Evolutionary conservation across 2,888 invertebrate species (phyloP), one percentile per base, ranked within the genome.

Genomic region (Nemapogon koenigi): DNA sequence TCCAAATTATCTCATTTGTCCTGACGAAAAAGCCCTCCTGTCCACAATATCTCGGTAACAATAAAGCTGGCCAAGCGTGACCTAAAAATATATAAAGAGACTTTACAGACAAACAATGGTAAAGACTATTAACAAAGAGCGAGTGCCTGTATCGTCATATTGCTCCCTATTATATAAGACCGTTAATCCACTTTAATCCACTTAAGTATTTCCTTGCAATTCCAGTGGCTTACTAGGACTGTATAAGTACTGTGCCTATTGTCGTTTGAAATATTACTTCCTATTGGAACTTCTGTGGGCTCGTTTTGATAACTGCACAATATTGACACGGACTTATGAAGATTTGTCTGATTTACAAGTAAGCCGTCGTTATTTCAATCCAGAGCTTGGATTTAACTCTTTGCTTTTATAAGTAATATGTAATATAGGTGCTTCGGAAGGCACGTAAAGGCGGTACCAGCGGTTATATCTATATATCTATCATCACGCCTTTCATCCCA

Each of bases 111-210:
- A 58, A 62, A 67, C 62, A 66, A 65, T 57, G 46, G 52, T 50
- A 44, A 50, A 48, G 35, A 49, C 31, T 53, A 56, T 55, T 57
- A 58, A 59, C 55, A 60, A 61, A 55, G 55, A 51, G 45, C 53
- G 49, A 55, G 48, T 61, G 56, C 52, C 56, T 45, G 48, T 51
- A 60, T 56, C 58, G 53, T 41, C 47, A 64, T 59, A 53, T 30
- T 14, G 37, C 37, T 49, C 57, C 60, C 55, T 59, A 71, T n/a
- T n/a, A n/a, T 71, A 69, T 71, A 47, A 58, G 53, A 54, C 66
- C 53, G 71, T 71, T 73, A 70, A 70, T 71, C 65, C 68, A 69
- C 63, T 71, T 68, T 73, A 70, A 70, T 71, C 65, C 68, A 70
- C 63, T 71, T 68, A 69, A 59, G 59, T 62, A 53, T 63, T 61